These are phyloP conservation scores for Cossypha dichroa DNA, from an alignment of 2,797 vertebrate species.

Conservation along the genomic window DNA sequence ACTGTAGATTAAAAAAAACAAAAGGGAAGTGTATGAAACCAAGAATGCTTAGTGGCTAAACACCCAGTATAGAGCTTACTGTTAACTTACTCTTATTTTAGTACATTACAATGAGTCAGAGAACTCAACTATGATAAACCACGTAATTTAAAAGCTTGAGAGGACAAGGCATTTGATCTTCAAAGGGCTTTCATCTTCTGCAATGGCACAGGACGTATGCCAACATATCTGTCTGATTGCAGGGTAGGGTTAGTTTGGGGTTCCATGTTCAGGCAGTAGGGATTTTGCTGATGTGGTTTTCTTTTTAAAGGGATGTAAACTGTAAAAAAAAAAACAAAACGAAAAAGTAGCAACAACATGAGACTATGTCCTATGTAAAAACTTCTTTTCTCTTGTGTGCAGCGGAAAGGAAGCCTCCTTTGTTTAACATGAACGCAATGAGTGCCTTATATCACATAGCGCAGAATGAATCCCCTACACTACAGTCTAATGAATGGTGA, in stretches of 20 bases:
- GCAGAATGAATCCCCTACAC: slow-evolving; percentile 97
- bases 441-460: slow-evolving; percentile 99
- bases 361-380: slow-evolving; percentile 33
- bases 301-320: slow-evolving; percentile 28
- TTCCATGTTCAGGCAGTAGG: slow-evolving; percentile 4
- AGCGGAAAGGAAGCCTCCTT: slow-evolving; percentile 99
- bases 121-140: slow-evolving; percentile 55
- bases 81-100: slow-evolving; percentile 55
- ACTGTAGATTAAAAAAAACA: neutral
- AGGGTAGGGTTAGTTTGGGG: slow-evolving; percentile 44
- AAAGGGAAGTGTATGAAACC: neutral
- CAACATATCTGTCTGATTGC: slow-evolving; percentile 66
- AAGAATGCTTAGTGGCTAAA: slow-evolving; percentile 20
- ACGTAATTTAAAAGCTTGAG: slow-evolving; percentile 58
- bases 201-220: slow-evolving; percentile 1
- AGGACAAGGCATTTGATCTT: slow-evolving; percentile 65
- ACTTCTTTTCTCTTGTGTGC: slow-evolving; percentile 59
- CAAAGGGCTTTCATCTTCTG: slow-evolving; percentile 55
- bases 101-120: slow-evolving; percentile 51
- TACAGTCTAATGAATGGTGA: slow-evolving; percentile 98
- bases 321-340: neutral
- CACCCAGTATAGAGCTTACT: neutral
- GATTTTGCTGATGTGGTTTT: slow-evolving; percentile 38
- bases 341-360: neutral
- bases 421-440: slow-evolving; percentile 99